Base-by-base conservation (phyloP, 2,797 vertebrate genomes). In the Morelia viridis region DNA sequence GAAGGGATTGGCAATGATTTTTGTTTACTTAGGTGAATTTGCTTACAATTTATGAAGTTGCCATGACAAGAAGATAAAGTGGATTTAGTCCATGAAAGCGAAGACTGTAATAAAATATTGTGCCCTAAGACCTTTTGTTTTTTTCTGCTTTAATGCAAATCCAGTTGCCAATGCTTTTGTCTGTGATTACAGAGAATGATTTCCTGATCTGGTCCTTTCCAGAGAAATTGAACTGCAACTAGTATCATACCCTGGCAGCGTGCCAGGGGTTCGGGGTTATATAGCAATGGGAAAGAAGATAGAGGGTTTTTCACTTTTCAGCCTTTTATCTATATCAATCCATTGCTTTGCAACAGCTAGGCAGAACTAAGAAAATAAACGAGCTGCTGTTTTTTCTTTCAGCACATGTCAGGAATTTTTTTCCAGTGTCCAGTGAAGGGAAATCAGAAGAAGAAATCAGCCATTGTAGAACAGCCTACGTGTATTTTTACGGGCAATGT, bases 391-490 rank as follows among this genome's bases (percentile, higher is more conserved):
- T 46, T 26, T 10, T 35, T 93, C 19, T 24, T 68, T 92, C 94
- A 93, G 84, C 93, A 41, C 60, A 83, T 46, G 87, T n/a, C 57
- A 91, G 7, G 9, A 5, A 11, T 80, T 80, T 58, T 28, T 85
- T 31, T 57, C 17, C 12, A 58, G 28, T 19, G n/a, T 15, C 15
- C 93, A 90, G 8, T 8, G 76, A 94, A 94, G 92, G 93, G 91
- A 97, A 96, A 96, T 93, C 71, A 85, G 92, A 62, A 95, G 96
- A 93, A 87, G 56, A 57, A 94, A 35, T 83, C 58, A 91, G 22
- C 71, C 89, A 61, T n/a, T 65, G 0, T 0, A 91, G 89, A 87
- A 96, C 76, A 2, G 28, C 19, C 85, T 88, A 35, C 90, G 89
- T 71, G 50, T 7, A 57, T 62, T 71, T 91, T 71, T 24, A 60